Base-by-base conservation (phyloP, 2,797 vertebrate species). In the Cyprinella venusta region DNA sequence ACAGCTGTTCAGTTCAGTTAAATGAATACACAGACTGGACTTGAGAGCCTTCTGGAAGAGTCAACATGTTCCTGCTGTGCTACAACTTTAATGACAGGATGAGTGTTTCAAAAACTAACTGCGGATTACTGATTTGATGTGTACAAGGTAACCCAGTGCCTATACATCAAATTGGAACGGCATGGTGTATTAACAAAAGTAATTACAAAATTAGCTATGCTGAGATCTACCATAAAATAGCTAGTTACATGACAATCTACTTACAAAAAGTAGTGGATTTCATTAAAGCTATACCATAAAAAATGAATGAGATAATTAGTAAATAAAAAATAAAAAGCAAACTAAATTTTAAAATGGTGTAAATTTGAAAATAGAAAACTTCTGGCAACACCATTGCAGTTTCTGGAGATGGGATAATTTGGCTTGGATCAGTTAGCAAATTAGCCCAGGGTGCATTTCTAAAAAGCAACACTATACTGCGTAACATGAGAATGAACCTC, bases 1-100 rank as follows among this genome's bases (percentile, higher is more conserved):
- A 83, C 76, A 79, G 80, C 77, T 87, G 86, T 79, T 85, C 33
- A 15, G 48, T 80, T 77, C 15, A 64, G 26, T 54, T 85, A 61
- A 70, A 84, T 76, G 79, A 84, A 84, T 21, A 78, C 77, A 70
- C 69, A 69, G 48, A 36, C 36, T 63, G 65, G 65, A 81, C 82
- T 76, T 79, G 69, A 45, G 61, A 67, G 70, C 65, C 5, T 0
- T 64, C 15, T 78, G 42, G 40, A 26, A 56, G 38, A 36, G 63
- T 68, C 77, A 38, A 26, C n/a, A 68, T 79, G 48, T 33, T 54
- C 26, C 45, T 79, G 21, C 63, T 30, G 18, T 24, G 42, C 65
- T 68, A 12, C 45, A 48, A 9, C 42, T 79, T 79, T 26, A 78
- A 30, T 0, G 7, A 18, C 33, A 30, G 21, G n/a, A 40, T 56